phyloP scores from a whole-genome alignment of 2,888 invertebrate genomes.

The Quadroppia sp. region DNA sequence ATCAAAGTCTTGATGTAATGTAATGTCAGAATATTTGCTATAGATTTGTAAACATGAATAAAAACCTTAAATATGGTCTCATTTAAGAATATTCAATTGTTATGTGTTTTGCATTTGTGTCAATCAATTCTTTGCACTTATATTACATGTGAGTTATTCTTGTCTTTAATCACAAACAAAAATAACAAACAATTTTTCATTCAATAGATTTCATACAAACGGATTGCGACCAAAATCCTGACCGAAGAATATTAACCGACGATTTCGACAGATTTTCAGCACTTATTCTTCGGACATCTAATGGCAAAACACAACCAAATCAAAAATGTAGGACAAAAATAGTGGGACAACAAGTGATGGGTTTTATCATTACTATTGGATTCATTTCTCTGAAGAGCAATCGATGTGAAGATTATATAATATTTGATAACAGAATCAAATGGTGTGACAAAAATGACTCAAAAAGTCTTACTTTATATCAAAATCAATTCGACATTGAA shows the following conservation, averaged over 20 bases:
- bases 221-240: slow-evolving; percentile 15
- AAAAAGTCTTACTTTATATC: background rate
- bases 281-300: background rate
- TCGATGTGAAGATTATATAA: background rate
- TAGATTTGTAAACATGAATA: too few relatives aligned
- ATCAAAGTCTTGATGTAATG: too few relatives aligned
- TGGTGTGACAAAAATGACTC: background rate
- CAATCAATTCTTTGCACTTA: background rate
- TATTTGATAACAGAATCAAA: background rate
- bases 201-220: slow-evolving; percentile 11
- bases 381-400: background rate
- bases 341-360: background rate
- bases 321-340: background rate
- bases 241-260: slow-evolving; percentile 2
- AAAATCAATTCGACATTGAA: background rate
- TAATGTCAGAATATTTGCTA: too few relatives aligned
- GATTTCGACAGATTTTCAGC: slow-evolving; percentile 5
- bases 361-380: background rate
- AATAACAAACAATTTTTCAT: background rate
- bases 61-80: too few relatives aligned
- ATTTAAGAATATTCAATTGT: background rate
- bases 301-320: background rate
- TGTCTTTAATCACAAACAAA: background rate
- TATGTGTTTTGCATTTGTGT: background rate
- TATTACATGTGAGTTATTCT: background rate